A percentile compares a stretch with the other conserved stretches of the same genome.
phyloP scores from a whole-genome alignment of 2,113 vertebrate genomes.

The Chloroceryle aenea region DNA sequence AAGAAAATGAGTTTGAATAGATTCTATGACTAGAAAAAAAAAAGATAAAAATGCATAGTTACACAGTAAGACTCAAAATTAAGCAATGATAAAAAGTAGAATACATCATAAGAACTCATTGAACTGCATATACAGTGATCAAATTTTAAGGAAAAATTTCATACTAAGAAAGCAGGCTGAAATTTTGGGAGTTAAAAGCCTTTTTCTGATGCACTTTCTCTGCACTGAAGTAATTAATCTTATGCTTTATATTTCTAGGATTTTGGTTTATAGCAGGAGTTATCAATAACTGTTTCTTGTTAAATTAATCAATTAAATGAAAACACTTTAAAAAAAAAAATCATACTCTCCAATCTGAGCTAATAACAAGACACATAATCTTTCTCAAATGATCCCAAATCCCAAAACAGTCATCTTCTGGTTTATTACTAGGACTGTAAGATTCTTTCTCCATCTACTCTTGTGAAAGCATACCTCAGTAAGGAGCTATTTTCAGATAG shows the following conservation, averaged over 20 bases:
- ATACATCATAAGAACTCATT: not conserved
- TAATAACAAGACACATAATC: not conserved
- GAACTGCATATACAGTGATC: not conserved
- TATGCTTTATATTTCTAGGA: not conserved
- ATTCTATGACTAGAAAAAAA: not conserved
- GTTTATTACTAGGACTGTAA: not conserved
- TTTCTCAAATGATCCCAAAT: not conserved
- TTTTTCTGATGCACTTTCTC: not conserved
- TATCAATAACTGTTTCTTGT: not conserved
- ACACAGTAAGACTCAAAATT: not conserved
- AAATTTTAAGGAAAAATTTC: constrained; percentile 12
- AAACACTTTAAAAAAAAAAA: not conserved
- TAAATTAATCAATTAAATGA: not conserved
- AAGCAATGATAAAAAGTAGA: not conserved
- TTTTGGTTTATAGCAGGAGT: not conserved
- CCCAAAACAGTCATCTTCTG: not conserved
- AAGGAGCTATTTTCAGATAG: not conserved
- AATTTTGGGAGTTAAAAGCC: not conserved
- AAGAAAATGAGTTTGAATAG: not conserved
- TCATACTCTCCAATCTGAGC: not conserved
- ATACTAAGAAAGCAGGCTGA: not conserved
- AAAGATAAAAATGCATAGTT: not conserved
- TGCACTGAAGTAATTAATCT: not conserved
- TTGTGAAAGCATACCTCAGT: not conserved
- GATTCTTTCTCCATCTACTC: not conserved